Conservation (phyloP, 2,888 invertebrate genomes). For the Stenodema calcarata region DNA sequence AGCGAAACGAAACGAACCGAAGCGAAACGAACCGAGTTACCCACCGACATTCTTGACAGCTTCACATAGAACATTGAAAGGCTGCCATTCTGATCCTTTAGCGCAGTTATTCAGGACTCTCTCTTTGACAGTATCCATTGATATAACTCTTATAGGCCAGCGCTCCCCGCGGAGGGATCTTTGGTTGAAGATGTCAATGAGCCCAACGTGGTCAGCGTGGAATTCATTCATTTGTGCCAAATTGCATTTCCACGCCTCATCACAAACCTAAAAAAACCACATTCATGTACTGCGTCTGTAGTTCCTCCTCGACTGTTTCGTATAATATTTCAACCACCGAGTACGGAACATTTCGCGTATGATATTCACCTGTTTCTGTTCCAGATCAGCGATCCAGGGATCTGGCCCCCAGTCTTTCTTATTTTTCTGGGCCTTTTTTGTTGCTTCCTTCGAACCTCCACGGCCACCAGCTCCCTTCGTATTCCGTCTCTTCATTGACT, state of each 20-base stretch:
- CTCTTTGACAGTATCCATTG: conserved; percentile 40
- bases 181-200: conserved; percentile 30
- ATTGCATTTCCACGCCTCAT: conserved; percentile 28
- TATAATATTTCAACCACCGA: not conserved
- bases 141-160: conserved; percentile 42
- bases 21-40: too few relatives aligned
- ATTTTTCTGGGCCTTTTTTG: not conserved
- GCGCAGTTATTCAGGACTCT: conserved; percentile 38
- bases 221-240: conserved; percentile 24
- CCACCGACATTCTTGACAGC: conserved; percentile 27
- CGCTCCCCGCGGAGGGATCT: conserved; percentile 27
- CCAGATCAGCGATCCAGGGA: conserved; percentile 39
- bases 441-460: not conserved
- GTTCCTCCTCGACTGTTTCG: too few relatives aligned
- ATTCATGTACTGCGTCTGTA: too few relatives aligned
- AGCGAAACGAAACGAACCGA: too few relatives aligned
- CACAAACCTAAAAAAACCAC: conserved; percentile 20
- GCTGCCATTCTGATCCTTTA: conserved; percentile 33
- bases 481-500: not conserved
- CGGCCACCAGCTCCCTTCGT: not conserved
- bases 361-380: not conserved
- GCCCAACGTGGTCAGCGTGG: conserved; percentile 21
- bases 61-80: conserved; percentile 39
- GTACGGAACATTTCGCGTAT: not conserved
- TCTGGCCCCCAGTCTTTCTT: conserved; percentile 8